Conservation (phyloP, 2,888 invertebrate genomes). For the Chaitophorus viminalis region DNA sequence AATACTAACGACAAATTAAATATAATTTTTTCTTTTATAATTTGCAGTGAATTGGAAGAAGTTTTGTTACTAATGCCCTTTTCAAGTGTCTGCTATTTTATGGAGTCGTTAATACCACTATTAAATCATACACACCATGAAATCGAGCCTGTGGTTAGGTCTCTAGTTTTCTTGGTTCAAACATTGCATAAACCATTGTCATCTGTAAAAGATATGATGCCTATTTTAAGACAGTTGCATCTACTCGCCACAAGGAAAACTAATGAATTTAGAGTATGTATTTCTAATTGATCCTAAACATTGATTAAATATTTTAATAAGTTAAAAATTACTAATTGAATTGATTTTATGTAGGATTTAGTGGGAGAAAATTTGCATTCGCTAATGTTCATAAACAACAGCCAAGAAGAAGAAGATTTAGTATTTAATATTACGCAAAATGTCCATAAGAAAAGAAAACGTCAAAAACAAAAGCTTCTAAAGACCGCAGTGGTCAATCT, state of each 20-base stretch:
- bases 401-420: conserved; percentile 6
- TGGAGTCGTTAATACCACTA: conserved; percentile 77
- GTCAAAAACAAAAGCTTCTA: not conserved
- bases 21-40: conserved; percentile 24
- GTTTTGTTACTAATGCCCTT: conserved; percentile 87
- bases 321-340: conserved; percentile 13
- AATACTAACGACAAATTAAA: not conserved
- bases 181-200: conserved; percentile 84
- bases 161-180: conserved; percentile 80
- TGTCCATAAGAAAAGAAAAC: conserved; percentile 17
- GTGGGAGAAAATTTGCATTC: conserved; percentile 33
- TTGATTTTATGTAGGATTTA: conserved; percentile 53
- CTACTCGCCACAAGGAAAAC: conserved; percentile 72
- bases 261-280: conserved; percentile 73
- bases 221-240: conserved; percentile 75
- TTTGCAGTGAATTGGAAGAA: conserved; percentile 87
- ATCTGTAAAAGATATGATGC: conserved; percentile 76
- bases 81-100: conserved; percentile 75
- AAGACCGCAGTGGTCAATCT: conserved; percentile 26
- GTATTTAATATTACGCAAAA: conserved; percentile 21
- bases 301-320: conserved; percentile 6
- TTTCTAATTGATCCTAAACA: conserved; percentile 3
- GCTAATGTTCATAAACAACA: not conserved
- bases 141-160: conserved; percentile 80
- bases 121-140: conserved; percentile 74